A percentile compares a stretch with the other conserved stretches of the same genome.
Evolutionary conservation across 2,797 vertebrate genomes (phyloP).

Genomic region (Danio tinwini): DNA sequence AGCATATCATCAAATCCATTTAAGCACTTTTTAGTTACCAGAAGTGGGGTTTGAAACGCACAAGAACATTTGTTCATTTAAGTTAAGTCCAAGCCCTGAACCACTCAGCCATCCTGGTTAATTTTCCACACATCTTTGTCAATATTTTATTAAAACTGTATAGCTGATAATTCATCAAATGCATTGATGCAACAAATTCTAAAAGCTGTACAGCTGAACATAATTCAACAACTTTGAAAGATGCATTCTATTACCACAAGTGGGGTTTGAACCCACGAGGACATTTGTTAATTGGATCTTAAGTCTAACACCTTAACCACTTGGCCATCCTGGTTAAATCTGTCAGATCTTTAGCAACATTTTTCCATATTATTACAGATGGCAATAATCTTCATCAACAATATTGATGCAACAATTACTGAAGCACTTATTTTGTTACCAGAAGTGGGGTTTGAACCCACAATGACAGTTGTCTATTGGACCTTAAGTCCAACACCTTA

Average conservation of each 20-base stretch:
- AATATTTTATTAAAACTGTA: too few relatives aligned
- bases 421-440: not conserved
- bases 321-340: not conserved
- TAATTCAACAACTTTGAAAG: too few relatives aligned
- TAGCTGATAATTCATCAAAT: too few relatives aligned
- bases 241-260: too few relatives aligned
- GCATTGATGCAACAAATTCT: too few relatives aligned
- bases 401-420: too few relatives aligned
- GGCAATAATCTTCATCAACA: too few relatives aligned
- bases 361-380: too few relatives aligned
- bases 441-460: conserved; percentile 2
- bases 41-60: not conserved
- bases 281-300: not conserved
- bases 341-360: too few relatives aligned
- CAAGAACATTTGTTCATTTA: not conserved
- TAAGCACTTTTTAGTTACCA: not conserved
- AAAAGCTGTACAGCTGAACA: too few relatives aligned
- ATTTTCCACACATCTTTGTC: not conserved
- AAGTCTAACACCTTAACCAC: not conserved
- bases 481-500: not conserved
- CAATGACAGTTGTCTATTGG: not conserved
- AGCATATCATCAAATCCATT: too few relatives aligned
- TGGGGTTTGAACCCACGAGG: not conserved
- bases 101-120: not conserved
- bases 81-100: not conserved